Evolutionary conservation across 92 coral and sea anemone genomes (phyloP), one percentile per base, ranked within the genome.

Genomic region (Porites rus): DNA sequence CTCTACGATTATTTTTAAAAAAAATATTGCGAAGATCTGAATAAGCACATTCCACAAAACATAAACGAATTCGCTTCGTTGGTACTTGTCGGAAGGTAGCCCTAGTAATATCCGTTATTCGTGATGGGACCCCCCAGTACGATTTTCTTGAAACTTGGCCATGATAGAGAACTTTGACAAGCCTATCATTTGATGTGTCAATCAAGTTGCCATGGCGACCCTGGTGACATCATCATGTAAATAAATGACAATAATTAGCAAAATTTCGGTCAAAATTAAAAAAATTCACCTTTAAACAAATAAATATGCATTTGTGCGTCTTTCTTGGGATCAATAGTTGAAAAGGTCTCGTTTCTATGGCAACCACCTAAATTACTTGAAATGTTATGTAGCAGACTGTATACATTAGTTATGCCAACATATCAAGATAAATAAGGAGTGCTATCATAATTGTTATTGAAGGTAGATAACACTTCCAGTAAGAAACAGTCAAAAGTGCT

Each of bases 191-290:
- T 28, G 58, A 69, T 8, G 56, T 75, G 79, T 51, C 79, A 75
- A 75, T 75, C 63, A 75, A 77, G 82, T 77, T 77, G 82, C 52
- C 82, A 79, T 79, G 84, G 43, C 84, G 72, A 79, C 61, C 72
- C 53, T 78, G 61, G 64, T 63, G 84, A 63, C 52, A 73, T 63
- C 84, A 79, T 64, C 25, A 69, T 13, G 74, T 62, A 62, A 7
- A 51, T 69, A 22, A 69, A 69, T 62, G 65, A 16, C 65, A 62
- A 62, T 11, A 59, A 59, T 59, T 62, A 62, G 18, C 65, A 62
- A 62, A 62, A 62, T 62, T 12, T 22, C n/a, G 61, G 6, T 73
- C 20, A 73, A 53, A 18, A 17, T 46, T 28, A 28, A 28, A 28
- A 28, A 69, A 12, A 50, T 73, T 73, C 60, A 7, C 10, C 28